Evolutionary conservation across 2,113 vertebrate species (phyloP).

Genomic region (Corythornis vintsioides): DNA sequence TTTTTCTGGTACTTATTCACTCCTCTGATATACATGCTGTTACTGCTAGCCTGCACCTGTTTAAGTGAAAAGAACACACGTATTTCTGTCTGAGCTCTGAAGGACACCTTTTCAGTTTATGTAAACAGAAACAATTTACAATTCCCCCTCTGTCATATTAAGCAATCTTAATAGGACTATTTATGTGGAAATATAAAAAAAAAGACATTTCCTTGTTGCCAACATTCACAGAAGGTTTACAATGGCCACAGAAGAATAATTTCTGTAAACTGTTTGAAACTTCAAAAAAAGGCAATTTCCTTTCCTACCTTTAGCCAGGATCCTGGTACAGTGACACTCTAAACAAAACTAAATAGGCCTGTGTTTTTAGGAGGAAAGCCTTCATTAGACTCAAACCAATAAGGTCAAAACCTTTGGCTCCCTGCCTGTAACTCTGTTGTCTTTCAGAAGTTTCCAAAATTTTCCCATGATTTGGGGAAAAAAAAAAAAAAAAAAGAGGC

Average conservation of each 20-base stretch:
- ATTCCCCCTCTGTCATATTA: background rate
- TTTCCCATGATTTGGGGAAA: background rate
- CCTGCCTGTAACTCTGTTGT: background rate
- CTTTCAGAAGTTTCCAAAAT: background rate
- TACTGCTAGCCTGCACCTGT: background rate
- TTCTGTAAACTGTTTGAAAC: background rate
- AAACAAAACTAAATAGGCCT: conserved; percentile 1
- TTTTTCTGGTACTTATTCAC: background rate
- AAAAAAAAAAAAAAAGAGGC: conserved; percentile 6
- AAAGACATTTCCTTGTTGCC: background rate
- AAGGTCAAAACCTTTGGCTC: background rate
- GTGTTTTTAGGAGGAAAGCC: background rate
- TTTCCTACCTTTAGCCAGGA: background rate
- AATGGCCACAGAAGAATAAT: background rate
- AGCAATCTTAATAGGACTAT: background rate
- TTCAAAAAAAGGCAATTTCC: background rate
- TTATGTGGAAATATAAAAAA: background rate
- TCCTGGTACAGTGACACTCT: background rate
- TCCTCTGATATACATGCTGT: background rate
- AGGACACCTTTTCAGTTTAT: background rate
- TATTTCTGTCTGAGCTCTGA: background rate
- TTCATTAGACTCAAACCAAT: conserved; percentile 13
- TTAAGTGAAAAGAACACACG: background rate
- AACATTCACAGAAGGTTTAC: background rate
- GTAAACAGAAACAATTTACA: background rate